A percentile compares a stretch with the other conserved stretches of the same genome.
phyloP scores from a whole-genome alignment of 1,140 invertebrate species.

The Danaus melanippus region DNA sequence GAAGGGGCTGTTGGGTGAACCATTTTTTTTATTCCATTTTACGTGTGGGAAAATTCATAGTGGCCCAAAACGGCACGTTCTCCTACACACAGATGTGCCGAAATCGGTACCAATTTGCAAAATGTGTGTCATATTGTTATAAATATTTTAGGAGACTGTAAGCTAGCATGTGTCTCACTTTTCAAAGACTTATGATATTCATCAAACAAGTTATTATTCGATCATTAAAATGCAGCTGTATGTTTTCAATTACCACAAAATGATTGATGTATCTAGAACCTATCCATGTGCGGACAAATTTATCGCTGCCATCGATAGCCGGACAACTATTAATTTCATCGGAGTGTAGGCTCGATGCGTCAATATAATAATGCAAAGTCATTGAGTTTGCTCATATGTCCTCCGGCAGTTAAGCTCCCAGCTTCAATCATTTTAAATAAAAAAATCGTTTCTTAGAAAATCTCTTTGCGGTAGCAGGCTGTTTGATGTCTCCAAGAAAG shows the following conservation, averaged over 20 bases:
- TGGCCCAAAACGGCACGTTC: constrained; percentile 59
- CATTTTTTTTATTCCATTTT: constrained; percentile 64
- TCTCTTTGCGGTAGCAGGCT: constrained; percentile 28
- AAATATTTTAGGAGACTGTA: constrained; percentile 1
- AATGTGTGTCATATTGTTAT: constrained; percentile 40
- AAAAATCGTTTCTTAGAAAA: constrained; percentile 48
- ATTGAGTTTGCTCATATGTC: constrained; percentile 38
- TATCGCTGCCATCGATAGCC: constrained; percentile 50
- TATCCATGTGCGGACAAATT: constrained; percentile 51
- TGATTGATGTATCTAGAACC: constrained; percentile 54
- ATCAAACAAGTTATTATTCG: constrained; percentile 25
- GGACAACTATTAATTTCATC: constrained; percentile 55
- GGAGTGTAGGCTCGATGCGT: constrained; percentile 28
- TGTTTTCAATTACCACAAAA: constrained; percentile 53
- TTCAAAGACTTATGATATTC: not conserved
- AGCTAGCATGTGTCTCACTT: too few species aligned
- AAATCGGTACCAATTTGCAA: constrained; percentile 47
- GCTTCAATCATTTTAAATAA: constrained; percentile 54
- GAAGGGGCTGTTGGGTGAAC: constrained; percentile 52
- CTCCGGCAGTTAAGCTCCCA: constrained; percentile 28
- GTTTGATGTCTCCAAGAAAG: not conserved
- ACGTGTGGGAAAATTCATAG: constrained; percentile 69
- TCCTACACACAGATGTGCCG: constrained; percentile 52
- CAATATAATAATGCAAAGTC: constrained; percentile 49
- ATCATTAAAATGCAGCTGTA: constrained; percentile 40